Evolutionary conservation across 2,888 invertebrate genomes (phyloP).

Genomic region (Acrobasis suavella): DNA sequence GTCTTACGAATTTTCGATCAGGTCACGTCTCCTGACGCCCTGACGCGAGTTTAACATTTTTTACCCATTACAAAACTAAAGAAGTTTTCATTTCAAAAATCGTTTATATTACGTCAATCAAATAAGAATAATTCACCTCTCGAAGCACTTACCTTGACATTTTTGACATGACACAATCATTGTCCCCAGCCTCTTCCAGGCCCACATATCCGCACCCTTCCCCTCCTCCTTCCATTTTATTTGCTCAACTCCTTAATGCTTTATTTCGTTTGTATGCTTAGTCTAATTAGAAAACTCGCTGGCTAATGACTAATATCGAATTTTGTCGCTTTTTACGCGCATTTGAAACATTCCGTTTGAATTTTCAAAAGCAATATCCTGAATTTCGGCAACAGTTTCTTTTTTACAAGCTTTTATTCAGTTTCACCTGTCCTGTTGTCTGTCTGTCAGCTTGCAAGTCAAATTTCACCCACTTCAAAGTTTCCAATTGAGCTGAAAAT

Average conservation of each 20-base stretch:
- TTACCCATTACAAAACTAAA: no score
- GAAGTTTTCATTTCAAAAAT: no score
- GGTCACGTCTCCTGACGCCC: no score
- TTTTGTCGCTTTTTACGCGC: constrained; percentile 56
- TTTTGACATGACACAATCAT: constrained; percentile 11
- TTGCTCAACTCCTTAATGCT: constrained; percentile 79
- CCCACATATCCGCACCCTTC: constrained; percentile 43
- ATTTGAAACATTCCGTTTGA: constrained; percentile 12
- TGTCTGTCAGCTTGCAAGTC: no score
- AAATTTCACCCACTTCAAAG: no score
- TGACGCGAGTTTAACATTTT: no score
- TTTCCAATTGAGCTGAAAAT: no score
- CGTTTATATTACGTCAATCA: background rate
- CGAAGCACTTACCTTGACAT: background rate
- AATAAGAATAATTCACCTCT: background rate
- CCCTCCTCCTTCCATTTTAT: constrained; percentile 67
- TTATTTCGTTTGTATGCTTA: constrained; percentile 78
- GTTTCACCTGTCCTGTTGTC: no score
- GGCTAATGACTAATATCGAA: constrained; percentile 72
- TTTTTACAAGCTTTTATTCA: no score
- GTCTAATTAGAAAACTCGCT: constrained; percentile 80
- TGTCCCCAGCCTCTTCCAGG: constrained; percentile 38
- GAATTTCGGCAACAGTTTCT: background rate
- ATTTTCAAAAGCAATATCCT: constrained; percentile 7
- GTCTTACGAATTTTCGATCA: no score